Evolutionary conservation across 2,888 invertebrate species (phyloP).

Genomic region (Gymnoscelis rufifasciata): DNA sequence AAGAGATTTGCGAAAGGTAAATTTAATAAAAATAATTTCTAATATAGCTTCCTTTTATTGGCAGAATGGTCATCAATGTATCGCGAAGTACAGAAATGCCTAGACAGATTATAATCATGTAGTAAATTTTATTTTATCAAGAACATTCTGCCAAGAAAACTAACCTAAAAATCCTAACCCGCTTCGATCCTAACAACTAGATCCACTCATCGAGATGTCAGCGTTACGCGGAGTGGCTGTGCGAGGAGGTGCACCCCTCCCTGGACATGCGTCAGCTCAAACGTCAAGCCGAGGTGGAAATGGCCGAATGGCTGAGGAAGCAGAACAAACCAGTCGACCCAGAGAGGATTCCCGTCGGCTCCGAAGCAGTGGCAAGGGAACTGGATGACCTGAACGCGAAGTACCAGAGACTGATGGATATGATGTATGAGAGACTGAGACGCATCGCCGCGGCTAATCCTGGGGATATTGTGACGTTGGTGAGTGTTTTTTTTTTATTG

Average conservation of each 20-base stretch:
- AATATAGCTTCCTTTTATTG: conserved; percentile 24
- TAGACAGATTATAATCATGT: too few species aligned
- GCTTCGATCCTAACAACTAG: conserved; percentile 79
- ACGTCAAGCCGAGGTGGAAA: conserved; percentile 62
- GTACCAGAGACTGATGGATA: conserved; percentile 85
- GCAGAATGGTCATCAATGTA: conserved; percentile 30
- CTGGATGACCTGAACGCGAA: conserved; percentile 89
- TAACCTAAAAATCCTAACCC: conserved; percentile 75
- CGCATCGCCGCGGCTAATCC: conserved; percentile 84
- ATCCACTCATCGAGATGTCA: conserved; percentile 92
- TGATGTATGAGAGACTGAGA: conserved; percentile 83
- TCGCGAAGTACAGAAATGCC: too few species aligned
- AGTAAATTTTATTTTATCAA: too few species aligned
- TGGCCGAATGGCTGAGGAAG: conserved; percentile 58
- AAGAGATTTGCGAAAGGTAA: conserved; percentile 20
- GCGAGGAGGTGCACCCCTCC: conserved; percentile 90
- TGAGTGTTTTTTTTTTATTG: conserved; percentile 65
- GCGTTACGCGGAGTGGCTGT: conserved; percentile 89
- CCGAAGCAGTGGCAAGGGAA: conserved; percentile 87
- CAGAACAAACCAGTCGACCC: conserved; percentile 46
- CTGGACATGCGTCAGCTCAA: conserved; percentile 80
- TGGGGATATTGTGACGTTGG: conserved; percentile 87
- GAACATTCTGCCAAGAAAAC: conserved; percentile 51
- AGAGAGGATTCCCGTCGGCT: conserved; percentile 70
- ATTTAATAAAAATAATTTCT: conserved; percentile 22